These are phyloP conservation scores for Pristionchus pacificus DNA, from an alignment of 1,140 invertebrate species.

Conservation along the genomic window DNA sequence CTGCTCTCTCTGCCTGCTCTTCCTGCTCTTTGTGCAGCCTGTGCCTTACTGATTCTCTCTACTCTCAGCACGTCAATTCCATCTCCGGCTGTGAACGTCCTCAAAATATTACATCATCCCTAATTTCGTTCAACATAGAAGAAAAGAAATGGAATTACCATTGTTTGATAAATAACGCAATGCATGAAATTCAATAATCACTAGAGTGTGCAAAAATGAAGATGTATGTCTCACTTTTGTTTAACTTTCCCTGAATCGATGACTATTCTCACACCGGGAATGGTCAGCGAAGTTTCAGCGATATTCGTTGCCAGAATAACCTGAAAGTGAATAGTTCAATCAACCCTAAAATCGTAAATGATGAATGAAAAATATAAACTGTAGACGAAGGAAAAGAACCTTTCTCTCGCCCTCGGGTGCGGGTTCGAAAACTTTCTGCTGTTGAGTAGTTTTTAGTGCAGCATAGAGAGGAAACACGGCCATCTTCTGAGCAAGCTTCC, in stretches of 20 bases:
- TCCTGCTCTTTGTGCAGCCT: constrained; percentile 59
- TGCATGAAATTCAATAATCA: no score
- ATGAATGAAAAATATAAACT: no score
- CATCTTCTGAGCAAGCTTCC: constrained; percentile 57
- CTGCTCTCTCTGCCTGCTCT: constrained; percentile 61
- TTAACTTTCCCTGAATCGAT: constrained; percentile 93
- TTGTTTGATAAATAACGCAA: no score
- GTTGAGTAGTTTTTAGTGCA: constrained; percentile 71
- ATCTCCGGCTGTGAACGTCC: constrained; percentile 38
- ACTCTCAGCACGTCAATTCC: constrained; percentile 46
- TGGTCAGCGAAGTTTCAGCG: constrained; percentile 93
- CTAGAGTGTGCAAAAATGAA: not conserved
- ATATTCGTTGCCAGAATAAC: constrained; percentile 95
- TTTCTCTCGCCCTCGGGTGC: constrained; percentile 53
- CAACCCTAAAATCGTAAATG: no score
- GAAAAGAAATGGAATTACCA: not conserved
- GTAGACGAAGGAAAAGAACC: constrained; percentile 26
- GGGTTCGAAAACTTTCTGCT: constrained; percentile 73
- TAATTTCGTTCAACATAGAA: no score
- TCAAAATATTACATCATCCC: constrained; percentile 24
- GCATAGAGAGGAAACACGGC: constrained; percentile 78
- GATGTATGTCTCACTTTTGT: constrained; percentile 59
- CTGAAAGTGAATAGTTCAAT: constrained; percentile 27
- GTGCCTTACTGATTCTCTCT: constrained; percentile 52
- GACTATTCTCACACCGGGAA: constrained; percentile 84